Evolutionary conservation across 2,113 vertebrate genomes (phyloP).

Genomic region (Callipepla squamata): DNA sequence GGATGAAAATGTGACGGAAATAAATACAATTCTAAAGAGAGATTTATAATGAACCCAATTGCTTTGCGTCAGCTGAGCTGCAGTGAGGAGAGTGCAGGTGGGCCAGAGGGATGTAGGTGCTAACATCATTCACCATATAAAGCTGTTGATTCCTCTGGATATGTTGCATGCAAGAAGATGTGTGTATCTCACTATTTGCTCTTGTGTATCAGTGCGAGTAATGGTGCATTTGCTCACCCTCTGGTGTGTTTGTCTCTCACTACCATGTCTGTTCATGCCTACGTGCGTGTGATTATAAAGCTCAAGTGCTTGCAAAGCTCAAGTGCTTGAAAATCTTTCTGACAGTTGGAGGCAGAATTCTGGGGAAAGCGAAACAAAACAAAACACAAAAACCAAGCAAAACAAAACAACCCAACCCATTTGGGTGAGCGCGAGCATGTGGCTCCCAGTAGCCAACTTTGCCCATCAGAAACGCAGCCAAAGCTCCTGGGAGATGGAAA

Average conservation of each 20-base stretch:
- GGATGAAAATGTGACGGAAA: neutral
- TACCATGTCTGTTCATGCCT: neutral
- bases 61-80: neutral
- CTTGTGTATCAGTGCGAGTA: neutral
- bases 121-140: neutral
- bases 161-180: neutral
- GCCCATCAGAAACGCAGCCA: neutral
- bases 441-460: neutral
- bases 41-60: neutral
- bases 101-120: neutral
- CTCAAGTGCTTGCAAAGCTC: neutral
- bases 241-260: neutral
- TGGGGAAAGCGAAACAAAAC: neutral
- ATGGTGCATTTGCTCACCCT: neutral
- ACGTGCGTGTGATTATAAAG: neutral
- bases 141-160: neutral
- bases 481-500: neutral
- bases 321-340: neutral
- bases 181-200: neutral
- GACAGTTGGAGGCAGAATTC: neutral
- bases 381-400: too few species aligned
- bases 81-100: neutral
- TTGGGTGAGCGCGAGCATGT: fast-evolving
- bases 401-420: neutral
- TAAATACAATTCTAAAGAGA: neutral